Conservation (phyloP, 2,888 invertebrate genomes). For the Dexiosoma caninum region DNA sequence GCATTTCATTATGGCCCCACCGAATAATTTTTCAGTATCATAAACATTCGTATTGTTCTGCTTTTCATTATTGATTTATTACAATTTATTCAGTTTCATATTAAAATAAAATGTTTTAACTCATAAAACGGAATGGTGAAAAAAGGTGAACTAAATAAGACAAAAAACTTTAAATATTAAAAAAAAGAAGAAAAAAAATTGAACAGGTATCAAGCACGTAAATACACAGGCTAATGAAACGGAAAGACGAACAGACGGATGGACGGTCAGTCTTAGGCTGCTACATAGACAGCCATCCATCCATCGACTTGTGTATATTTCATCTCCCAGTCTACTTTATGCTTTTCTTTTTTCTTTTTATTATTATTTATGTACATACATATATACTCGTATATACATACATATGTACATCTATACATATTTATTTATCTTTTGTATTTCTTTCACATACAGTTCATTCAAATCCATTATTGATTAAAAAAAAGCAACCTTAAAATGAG, state of each 20-base stretch:
- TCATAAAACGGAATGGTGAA: constrained; percentile 4
- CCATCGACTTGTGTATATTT: constrained; percentile 13
- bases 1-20: not conserved
- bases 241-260: not conserved
- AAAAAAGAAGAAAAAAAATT: too few species aligned
- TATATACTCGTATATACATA: too few species aligned
- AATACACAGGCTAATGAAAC: not conserved
- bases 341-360: too few species aligned
- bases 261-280: not conserved
- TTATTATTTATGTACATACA: too few species aligned
- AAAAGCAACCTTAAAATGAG: constrained; percentile 32
- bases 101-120: constrained; percentile 46
- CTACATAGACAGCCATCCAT: not conserved
- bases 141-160: constrained; percentile 2
- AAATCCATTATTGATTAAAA: constrained; percentile 45
- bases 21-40: not conserved
- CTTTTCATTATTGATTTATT: constrained; percentile 57
- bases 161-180: not conserved
- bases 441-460: constrained; percentile 6
- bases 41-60: constrained; percentile 6
- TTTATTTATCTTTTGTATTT: not conserved
- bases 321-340: constrained; percentile 1
- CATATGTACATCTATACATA: too few species aligned
- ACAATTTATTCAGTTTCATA: constrained; percentile 39
- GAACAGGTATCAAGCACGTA: constrained; percentile 41